phyloP scores from a whole-genome alignment of 2,113 vertebrate species.

The Vulpes lagopus region DNA sequence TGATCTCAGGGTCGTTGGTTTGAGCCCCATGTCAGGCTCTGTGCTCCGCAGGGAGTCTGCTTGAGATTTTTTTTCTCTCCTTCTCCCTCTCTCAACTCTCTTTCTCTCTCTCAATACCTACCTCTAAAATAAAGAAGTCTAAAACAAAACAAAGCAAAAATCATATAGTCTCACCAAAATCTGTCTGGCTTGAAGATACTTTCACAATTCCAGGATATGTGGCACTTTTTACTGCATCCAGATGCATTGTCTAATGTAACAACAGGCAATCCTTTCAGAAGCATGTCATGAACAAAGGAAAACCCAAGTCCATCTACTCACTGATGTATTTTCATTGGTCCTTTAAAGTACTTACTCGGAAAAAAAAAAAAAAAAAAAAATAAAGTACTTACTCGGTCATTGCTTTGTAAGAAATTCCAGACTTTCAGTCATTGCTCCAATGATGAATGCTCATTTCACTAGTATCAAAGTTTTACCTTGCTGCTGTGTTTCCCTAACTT shows the following conservation, averaged over 20 bases:
- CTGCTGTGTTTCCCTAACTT: background rate
- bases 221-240: background rate
- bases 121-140: background rate
- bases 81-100: background rate
- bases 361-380: no score
- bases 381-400: background rate
- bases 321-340: background rate
- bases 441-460: background rate
- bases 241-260: background rate
- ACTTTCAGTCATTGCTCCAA: background rate
- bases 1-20: background rate
- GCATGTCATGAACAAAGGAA: background rate
- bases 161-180: background rate
- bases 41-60: background rate
- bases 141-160: background rate
- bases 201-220: background rate
- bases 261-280: background rate
- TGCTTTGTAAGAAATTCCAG: background rate
- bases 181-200: conserved; percentile 4
- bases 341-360: background rate
- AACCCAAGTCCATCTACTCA: background rate
- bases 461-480: background rate
- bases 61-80: background rate
- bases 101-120: background rate
- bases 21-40: background rate